phyloP scores from a whole-genome alignment of 2,113 vertebrate species.

The Echinops telfairi region DNA sequence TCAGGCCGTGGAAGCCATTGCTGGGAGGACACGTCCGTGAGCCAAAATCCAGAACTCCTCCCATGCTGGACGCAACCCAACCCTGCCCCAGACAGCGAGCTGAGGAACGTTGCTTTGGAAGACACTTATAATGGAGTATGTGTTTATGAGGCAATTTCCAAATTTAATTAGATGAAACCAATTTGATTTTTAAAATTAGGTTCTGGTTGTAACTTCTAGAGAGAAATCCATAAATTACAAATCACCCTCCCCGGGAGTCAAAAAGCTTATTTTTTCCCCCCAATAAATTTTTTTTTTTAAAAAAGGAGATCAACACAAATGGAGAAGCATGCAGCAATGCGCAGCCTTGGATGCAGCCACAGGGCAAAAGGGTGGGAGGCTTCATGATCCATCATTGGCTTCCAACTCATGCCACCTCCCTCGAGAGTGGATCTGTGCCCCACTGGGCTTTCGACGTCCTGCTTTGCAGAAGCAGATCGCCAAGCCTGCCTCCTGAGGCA shows the following conservation, averaged over 20 bases:
- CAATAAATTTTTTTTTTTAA: no score
- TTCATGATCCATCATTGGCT: background rate
- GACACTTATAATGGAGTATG: constrained; percentile 38
- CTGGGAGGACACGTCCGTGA: background rate
- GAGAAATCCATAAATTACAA: constrained; percentile 71
- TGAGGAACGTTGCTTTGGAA: constrained; percentile 41
- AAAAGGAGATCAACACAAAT: background rate
- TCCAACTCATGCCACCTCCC: background rate
- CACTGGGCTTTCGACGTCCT: no score
- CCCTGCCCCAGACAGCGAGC: background rate
- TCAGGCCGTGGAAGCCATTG: background rate
- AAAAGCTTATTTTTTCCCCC: constrained; percentile 46
- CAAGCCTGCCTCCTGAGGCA: background rate
- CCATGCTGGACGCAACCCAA: background rate
- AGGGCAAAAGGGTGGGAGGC: background rate
- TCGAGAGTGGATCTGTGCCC: background rate
- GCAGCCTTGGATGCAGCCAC: background rate
- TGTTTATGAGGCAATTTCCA: constrained; percentile 75
- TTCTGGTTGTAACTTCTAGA: constrained; percentile 70
- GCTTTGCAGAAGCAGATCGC: background rate
- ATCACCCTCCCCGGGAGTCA: constrained; percentile 38
- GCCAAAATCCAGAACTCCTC: background rate
- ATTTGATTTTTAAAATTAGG: constrained; percentile 73
- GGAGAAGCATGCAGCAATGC: background rate
- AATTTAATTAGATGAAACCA: constrained; percentile 80